Conservation (phyloP, 2,113 vertebrate genomes). For the Hippolais icterina region DNA sequence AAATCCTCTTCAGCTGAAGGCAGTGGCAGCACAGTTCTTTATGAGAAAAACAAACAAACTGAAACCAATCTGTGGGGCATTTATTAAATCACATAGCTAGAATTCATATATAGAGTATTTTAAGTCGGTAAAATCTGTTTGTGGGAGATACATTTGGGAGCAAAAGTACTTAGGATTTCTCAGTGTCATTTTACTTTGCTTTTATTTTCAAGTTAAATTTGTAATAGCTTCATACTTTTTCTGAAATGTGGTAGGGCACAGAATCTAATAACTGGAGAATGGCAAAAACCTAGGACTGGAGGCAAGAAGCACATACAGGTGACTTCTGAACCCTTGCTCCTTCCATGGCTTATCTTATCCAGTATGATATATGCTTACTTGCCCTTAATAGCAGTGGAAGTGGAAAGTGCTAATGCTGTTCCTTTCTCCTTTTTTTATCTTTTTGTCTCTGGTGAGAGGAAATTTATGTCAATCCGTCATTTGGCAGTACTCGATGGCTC, state of each 20-base stretch:
- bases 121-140: background rate
- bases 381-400: background rate
- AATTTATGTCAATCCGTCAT: background rate
- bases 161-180: background rate
- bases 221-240: background rate
- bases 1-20: slow-evolving; percentile 3
- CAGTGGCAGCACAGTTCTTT: background rate
- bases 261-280: background rate
- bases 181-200: background rate
- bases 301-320: background rate
- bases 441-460: background rate
- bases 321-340: background rate
- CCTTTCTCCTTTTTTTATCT: background rate
- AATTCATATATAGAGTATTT: background rate
- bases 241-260: background rate
- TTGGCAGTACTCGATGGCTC: background rate
- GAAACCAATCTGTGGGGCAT: background rate
- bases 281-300: background rate
- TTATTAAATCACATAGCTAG: background rate
- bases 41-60: background rate
- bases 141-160: background rate
- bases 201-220: background rate
- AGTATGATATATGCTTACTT: background rate
- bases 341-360: background rate
- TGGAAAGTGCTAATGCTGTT: background rate